phyloP scores from a whole-genome alignment of 2,888 invertebrate species.

The Hybos culiciformis region DNA sequence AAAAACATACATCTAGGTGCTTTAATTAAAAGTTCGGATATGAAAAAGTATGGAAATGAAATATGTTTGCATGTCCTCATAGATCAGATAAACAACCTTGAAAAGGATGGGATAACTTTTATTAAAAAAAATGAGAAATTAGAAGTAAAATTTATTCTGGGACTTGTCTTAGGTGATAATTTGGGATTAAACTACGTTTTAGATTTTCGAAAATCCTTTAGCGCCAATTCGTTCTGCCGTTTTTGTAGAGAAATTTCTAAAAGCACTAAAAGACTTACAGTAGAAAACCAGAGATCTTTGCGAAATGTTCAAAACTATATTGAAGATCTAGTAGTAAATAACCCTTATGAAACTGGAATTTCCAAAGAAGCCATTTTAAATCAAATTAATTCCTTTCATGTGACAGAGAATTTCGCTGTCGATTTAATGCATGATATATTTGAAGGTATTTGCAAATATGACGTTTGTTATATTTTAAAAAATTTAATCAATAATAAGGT shows the following conservation, averaged over 20 bases:
- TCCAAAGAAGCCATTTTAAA: slow-evolving; percentile 8
- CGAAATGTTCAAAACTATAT: not conserved
- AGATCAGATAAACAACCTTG: slow-evolving; percentile 5
- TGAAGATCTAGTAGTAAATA: not conserved
- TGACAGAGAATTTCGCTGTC: slow-evolving; percentile 4
- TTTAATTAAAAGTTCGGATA: not conserved
- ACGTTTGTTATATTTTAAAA: slow-evolving; percentile 3
- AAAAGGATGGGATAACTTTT: slow-evolving; percentile 1
- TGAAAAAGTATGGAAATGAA: slow-evolving; percentile 9
- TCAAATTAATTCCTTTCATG: slow-evolving; percentile 11
- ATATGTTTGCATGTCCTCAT: slow-evolving; percentile 4
- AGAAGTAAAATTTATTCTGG: slow-evolving; percentile 8
- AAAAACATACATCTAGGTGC: not conserved
- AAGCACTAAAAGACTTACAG: not conserved
- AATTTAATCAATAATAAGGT: slow-evolving; percentile 6
- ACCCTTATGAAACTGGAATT: slow-evolving; percentile 6
- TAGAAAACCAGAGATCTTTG: not conserved
- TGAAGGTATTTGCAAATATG: slow-evolving; percentile 10
- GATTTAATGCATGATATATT: slow-evolving; percentile 9
- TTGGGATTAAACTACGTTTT: slow-evolving; percentile 9
- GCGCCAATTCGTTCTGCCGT: slow-evolving; percentile 8
- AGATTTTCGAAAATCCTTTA: slow-evolving; percentile 9
- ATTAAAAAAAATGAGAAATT: not conserved
- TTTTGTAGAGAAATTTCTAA: slow-evolving; percentile 6
- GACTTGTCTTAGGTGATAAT: slow-evolving; percentile 9